Evolutionary conservation across 2,797 vertebrate genomes (phyloP).

Genomic region (Parotocinclus haroldoi): DNA sequence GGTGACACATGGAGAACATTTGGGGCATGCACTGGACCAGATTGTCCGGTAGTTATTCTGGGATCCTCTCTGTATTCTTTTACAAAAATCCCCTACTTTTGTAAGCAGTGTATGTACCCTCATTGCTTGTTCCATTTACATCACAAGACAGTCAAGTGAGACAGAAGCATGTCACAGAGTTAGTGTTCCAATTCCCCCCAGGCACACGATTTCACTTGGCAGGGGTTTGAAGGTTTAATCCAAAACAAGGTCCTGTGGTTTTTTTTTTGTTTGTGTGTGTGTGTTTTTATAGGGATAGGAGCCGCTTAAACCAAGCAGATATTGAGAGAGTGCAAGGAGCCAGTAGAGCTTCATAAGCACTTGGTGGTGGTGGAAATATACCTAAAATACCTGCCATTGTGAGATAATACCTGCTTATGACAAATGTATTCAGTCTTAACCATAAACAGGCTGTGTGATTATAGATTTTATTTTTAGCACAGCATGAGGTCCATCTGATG

Average conservation of each 20-base stretch:
- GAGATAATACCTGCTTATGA: slow-evolving; percentile 85
- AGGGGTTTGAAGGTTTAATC: slow-evolving; percentile 79
- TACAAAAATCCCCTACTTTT: no score
- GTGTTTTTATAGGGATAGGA: slow-evolving; percentile 38
- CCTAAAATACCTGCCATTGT: slow-evolving; percentile 95
- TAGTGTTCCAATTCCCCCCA: slow-evolving; percentile 41
- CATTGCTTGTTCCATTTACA: slow-evolving; percentile 8
- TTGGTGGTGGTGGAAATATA: slow-evolving; percentile 89
- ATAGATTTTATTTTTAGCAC: no score
- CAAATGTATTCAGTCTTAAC: no score
- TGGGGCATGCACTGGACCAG: no score
- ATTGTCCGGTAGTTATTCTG: no score
- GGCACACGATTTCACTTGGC: slow-evolving; percentile 78
- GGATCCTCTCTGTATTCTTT: no score
- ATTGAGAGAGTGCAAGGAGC: slow-evolving; percentile 18
- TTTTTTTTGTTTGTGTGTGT: slow-evolving; percentile 34
- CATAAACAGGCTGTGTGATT: no score
- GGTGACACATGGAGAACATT: no score
- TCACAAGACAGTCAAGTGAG: slow-evolving; percentile 37
- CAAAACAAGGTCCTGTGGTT: slow-evolving; percentile 85
- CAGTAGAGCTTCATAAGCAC: slow-evolving; percentile 86
- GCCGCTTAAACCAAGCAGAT: slow-evolving; percentile 31
- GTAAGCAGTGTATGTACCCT: no score
- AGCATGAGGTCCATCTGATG: no score
- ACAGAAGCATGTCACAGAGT: slow-evolving; percentile 38